Conservation (phyloP, 2,113 vertebrate species). For the Dunckerocampus dactyliophorus region DNA sequence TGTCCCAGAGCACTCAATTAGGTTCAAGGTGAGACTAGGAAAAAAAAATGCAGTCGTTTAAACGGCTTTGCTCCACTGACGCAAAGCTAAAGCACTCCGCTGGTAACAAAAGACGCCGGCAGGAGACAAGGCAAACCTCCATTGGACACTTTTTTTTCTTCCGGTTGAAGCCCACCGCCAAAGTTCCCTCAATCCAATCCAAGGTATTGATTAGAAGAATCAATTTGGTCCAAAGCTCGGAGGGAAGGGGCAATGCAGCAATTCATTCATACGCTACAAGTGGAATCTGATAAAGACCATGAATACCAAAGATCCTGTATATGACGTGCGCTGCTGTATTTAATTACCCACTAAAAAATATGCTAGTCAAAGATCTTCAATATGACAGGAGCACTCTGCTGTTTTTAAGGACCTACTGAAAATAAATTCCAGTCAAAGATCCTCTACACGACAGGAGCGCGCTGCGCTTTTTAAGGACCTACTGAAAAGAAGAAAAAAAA, state of each 20-base stretch:
- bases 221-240: slow-evolving; percentile 44
- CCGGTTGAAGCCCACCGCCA: slow-evolving; percentile 6
- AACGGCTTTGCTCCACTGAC: slow-evolving; percentile 59
- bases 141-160: neutral
- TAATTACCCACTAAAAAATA: slow-evolving; percentile 12
- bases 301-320: slow-evolving; percentile 20
- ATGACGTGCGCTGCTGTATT: neutral
- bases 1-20: slow-evolving; percentile 70
- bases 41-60: slow-evolving; percentile 67
- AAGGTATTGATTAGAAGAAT: slow-evolving; percentile 63
- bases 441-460: slow-evolving; percentile 17
- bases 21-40: slow-evolving; percentile 70
- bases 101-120: slow-evolving; percentile 59
- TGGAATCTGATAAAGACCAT: slow-evolving; percentile 31
- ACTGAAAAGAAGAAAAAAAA: neutral
- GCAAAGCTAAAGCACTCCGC: slow-evolving; percentile 49
- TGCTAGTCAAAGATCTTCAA: neutral
- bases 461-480: slow-evolving; percentile 23
- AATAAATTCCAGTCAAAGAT: slow-evolving; percentile 5
- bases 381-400: too few species aligned
- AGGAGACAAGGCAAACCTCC: slow-evolving; percentile 7
- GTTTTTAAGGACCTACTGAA: too few species aligned
- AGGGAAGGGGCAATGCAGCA: slow-evolving; percentile 42
- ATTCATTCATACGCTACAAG: slow-evolving; percentile 43
- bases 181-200: slow-evolving; percentile 49